These are phyloP conservation scores for Channallabes apus DNA, from an alignment of 2,797 vertebrate species.

Conservation along the genomic window DNA sequence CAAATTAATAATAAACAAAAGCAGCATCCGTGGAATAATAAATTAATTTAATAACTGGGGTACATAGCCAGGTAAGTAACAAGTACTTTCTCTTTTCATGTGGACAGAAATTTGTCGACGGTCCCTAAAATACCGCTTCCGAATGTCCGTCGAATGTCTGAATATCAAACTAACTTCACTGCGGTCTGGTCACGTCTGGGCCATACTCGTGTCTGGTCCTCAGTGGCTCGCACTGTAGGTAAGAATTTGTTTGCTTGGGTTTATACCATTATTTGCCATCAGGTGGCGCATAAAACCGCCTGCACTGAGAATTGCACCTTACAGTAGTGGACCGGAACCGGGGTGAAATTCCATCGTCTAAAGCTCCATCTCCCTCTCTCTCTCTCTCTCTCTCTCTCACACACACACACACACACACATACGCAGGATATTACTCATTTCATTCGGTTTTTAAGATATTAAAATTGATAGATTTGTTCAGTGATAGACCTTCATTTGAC, in stretches of 20 bases:
- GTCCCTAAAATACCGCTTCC: too few relatives aligned
- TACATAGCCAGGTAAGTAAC: too few relatives aligned
- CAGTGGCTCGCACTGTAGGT: background rate
- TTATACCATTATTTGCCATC: background rate
- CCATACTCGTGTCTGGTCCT: background rate
- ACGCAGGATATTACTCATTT: background rate
- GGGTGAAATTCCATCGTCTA: constrained; percentile 13
- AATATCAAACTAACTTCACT: too few relatives aligned
- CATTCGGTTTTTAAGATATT: background rate
- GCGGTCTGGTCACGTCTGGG: background rate
- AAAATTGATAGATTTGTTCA: background rate
- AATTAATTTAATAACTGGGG: too few relatives aligned
- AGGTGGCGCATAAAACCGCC: background rate
- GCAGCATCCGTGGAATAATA: too few relatives aligned
- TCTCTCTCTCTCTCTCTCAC: background rate
- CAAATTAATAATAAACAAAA: too few relatives aligned
- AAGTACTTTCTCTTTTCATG: too few relatives aligned
- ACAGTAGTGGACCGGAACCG: background rate
- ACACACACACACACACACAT: background rate
- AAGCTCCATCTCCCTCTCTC: background rate
- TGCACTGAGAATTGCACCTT: constrained; percentile 8
- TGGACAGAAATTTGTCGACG: too few relatives aligned
- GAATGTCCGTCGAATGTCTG: too few relatives aligned
- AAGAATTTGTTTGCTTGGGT: background rate
- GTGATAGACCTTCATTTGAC: too few relatives aligned